A percentile compares a stretch with the other conserved stretches of the same genome.
Evolutionary conservation across 2,888 invertebrate genomes (phyloP).

Genomic region (Caenorhabditis imperialis): DNA sequence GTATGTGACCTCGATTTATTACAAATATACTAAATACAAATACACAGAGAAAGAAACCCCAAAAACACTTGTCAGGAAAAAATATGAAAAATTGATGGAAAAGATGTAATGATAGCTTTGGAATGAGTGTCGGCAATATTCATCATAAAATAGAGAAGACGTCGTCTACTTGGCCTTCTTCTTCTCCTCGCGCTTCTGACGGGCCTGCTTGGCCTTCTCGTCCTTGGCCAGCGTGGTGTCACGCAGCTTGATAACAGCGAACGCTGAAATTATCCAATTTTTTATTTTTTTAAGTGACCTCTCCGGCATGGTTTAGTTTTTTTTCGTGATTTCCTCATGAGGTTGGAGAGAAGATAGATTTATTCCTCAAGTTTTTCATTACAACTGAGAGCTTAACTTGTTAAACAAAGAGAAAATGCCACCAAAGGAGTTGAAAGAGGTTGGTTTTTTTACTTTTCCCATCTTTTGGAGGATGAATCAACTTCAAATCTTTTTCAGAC

Average conservation of each 20-base stretch:
- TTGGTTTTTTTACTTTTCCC: no score
- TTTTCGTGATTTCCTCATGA: not conserved
- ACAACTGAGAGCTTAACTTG: no score
- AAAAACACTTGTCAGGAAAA: not conserved
- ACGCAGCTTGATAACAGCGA: constrained; percentile 39
- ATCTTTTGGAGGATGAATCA: no score
- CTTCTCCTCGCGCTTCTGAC: constrained; percentile 46
- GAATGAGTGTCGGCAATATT: constrained; percentile 14
- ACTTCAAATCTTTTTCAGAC: no score
- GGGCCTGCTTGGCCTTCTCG: constrained; percentile 23
- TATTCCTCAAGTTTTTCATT: no score
- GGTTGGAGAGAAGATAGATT: no score
- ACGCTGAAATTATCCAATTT: constrained; percentile 27
- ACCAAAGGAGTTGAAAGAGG: no score
- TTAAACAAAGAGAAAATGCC: no score
- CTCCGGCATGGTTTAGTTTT: not conserved
- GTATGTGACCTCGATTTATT: no score
- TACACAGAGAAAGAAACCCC: constrained; percentile 2
- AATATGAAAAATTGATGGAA: not conserved
- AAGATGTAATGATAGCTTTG: constrained; percentile 14
- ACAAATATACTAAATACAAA: constrained; percentile 37
- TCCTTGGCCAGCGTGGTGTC: constrained; percentile 35
- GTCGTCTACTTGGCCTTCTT: constrained; percentile 52
- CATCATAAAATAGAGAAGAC: no score
- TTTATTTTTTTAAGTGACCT: not conserved